Evolutionary conservation across 2,113 vertebrate genomes (phyloP).

Genomic region (Carassius gibelio): DNA sequence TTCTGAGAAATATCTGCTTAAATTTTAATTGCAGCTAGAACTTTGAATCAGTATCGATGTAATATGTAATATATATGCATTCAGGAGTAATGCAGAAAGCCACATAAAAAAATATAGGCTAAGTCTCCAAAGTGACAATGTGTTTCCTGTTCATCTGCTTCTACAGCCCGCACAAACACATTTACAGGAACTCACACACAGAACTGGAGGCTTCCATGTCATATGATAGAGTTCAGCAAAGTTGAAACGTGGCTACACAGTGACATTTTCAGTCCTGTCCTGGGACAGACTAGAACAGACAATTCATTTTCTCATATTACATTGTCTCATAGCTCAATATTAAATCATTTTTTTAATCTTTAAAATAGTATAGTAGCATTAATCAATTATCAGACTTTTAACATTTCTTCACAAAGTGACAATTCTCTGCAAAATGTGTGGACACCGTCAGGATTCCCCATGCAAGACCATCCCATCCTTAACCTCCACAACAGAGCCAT

Average conservation of each 20-base stretch:
- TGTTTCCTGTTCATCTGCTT: conserved; percentile 62
- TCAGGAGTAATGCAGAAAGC: not conserved
- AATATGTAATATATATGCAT: no score
- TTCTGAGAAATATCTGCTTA: not conserved
- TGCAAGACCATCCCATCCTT: conserved; percentile 42
- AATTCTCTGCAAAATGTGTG: not conserved
- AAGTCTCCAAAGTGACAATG: conserved; percentile 62
- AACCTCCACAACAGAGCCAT: conserved; percentile 65
- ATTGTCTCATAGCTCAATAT: not conserved
- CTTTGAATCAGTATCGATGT: not conserved
- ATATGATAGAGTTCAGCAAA: conserved; percentile 2
- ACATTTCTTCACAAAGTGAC: not conserved
- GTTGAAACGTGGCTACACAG: not conserved
- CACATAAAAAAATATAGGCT: conserved; percentile 58
- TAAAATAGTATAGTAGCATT: not conserved
- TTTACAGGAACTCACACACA: conserved; percentile 23
- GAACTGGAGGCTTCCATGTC: not conserved
- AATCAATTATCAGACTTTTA: not conserved
- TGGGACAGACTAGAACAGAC: conserved; percentile 18
- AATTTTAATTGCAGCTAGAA: not conserved
- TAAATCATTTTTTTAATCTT: not conserved
- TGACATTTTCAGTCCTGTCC: not conserved
- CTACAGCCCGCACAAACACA: conserved; percentile 52
- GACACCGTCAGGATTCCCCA: not conserved
- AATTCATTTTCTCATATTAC: not conserved